Percentiles rank a stretch among this genome's conserved stretches.
Conservation (phyloP, 2,888 invertebrate species). For the Mayetiola destructor region DNA sequence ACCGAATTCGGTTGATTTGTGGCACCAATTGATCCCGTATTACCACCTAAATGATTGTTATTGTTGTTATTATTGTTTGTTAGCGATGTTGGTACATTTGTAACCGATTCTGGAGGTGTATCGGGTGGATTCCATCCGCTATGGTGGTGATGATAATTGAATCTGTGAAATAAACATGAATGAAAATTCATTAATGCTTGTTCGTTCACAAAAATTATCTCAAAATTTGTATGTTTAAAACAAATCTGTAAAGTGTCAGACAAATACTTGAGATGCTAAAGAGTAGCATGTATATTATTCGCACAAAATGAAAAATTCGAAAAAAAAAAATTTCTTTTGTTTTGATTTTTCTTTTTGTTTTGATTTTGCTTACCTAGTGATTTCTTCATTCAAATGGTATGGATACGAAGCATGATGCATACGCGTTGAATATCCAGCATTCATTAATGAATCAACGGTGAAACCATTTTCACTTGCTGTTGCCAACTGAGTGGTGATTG, state of each 20-base stretch:
- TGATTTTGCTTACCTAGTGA: no score
- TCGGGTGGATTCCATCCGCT: slow-evolving; percentile 37
- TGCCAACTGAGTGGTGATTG: slow-evolving; percentile 28
- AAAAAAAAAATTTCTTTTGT: no score
- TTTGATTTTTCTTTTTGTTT: no score
- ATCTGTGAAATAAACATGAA: background rate
- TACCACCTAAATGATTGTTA: slow-evolving; percentile 2
- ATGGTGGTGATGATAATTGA: slow-evolving; percentile 25
- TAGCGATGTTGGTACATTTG: slow-evolving; percentile 17
- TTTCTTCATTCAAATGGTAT: slow-evolving; percentile 35
- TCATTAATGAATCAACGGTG: slow-evolving; percentile 36
- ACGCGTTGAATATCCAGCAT: slow-evolving; percentile 33
- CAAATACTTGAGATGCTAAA: no score
- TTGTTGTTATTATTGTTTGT: slow-evolving; percentile 23
- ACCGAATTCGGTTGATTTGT: slow-evolving; percentile 8
- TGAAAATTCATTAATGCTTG: no score
- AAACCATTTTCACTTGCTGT: slow-evolving; percentile 35
- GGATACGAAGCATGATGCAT: slow-evolving; percentile 32
- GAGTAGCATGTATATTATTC: no score
- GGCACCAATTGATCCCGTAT: background rate
- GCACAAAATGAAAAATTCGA: no score
- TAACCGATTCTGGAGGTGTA: slow-evolving; percentile 27
- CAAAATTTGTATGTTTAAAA: no score
- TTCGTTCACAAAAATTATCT: no score
- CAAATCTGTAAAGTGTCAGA: no score